Evolutionary conservation across 1,140 invertebrate species (phyloP), one percentile per base, ranked within the genome.

Genomic region (Cotesia typhae): DNA sequence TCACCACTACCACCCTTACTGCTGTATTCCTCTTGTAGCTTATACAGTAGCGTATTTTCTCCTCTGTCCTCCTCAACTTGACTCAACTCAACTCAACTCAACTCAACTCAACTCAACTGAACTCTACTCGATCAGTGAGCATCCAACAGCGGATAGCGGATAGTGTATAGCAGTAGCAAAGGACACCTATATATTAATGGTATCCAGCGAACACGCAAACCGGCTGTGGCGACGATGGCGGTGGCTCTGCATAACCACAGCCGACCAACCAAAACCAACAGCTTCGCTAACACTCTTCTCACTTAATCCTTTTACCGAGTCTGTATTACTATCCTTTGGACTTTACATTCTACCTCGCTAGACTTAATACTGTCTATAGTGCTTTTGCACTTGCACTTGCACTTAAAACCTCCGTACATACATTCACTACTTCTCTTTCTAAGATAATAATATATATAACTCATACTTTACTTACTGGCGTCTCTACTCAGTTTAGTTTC

Each of bases 221-320:
- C 80, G 83, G 83, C 81, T 82, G 83, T 79, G 81, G 81, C 80
- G 77, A 74, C 70, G 53, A 64, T 61, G 70, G 80, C 81, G 73
- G 79, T 77, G 77, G 77, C 78, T 81, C 79, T 76, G 77, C 79
- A 80, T 77, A 84, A 86, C 85, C 85, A 80, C 83, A 86, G 79
- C 78, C 84, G 81, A 82, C 84, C 84, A 79, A 85, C 82, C 83
- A 81, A 83, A 82, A 86, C 84, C 84, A 82, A 86, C 84, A 85
- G 82, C 81, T 84, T 85, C 83, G 82, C 83, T 82, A 85, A 86
- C 84, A 87, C 84, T 86, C 83, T 78, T 64, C 74, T 75, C 73
- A 72, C 67, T 74, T 70, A 37, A 20, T 70, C 35, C 41, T 55
- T 9, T 47, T 47, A 47, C 41, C 10, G 3, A 9, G 41, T 47